A percentile compares a stretch with the other conserved stretches of the same genome.
phyloP scores from a whole-genome alignment of 2,113 vertebrate genomes.

The Pan paniscus region DNA sequence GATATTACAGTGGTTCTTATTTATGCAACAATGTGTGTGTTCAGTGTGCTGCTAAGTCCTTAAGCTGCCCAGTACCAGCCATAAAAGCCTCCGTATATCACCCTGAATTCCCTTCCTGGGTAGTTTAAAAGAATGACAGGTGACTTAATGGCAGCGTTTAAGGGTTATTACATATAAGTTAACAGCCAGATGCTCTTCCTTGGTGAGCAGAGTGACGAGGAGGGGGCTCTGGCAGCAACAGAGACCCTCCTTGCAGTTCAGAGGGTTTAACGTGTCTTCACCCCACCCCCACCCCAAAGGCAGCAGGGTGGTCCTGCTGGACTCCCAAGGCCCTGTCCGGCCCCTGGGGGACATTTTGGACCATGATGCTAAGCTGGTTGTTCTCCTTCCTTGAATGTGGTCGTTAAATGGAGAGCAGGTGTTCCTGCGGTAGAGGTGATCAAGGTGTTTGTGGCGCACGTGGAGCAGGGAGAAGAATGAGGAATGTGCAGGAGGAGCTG shows the following conservation, averaged over 20 bases:
- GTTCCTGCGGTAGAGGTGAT: accelerated
- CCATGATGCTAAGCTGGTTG: accelerated
- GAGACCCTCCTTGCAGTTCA: background rate
- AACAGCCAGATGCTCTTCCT: slow-evolving; percentile 43
- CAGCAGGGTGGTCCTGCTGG: background rate
- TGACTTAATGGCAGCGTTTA: slow-evolving; percentile 73
- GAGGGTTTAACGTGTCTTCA: background rate
- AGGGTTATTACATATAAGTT: slow-evolving; percentile 71
- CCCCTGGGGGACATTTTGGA: background rate
- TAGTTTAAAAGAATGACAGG: slow-evolving; percentile 72
- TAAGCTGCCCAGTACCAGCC: slow-evolving; percentile 57
- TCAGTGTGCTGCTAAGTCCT: background rate
- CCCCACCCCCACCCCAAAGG: background rate
- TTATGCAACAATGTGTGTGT: slow-evolving; percentile 41
- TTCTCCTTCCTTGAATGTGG: accelerated
- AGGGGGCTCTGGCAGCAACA: background rate
- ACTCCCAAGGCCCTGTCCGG: background rate
- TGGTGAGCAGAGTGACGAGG: background rate
- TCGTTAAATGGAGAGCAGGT: background rate
- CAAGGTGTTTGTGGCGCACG: accelerated
- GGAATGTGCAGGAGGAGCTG: background rate
- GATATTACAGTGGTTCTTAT: slow-evolving; percentile 33
- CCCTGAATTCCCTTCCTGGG: slow-evolving; percentile 59
- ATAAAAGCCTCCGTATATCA: slow-evolving; percentile 72
- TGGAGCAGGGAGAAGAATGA: background rate